Evolutionary conservation across 2,888 invertebrate genomes (phyloP).

Genomic region (Diarsia dahlii): DNA sequence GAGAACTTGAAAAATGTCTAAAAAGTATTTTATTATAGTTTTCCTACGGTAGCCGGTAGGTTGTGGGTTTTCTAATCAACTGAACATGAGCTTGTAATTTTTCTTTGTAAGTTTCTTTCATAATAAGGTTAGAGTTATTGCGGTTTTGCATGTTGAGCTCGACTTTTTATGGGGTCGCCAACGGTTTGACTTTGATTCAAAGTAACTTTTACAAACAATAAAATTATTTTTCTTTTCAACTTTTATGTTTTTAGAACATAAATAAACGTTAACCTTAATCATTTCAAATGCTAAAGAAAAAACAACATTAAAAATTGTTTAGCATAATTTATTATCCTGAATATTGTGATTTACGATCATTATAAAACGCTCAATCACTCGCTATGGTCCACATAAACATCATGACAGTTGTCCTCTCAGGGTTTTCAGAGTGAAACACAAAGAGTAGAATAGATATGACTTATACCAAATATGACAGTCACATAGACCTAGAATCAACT

Average conservation of each 20-base stretch:
- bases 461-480: too few relatives aligned
- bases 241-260: constrained; percentile 24
- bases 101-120: constrained; percentile 78
- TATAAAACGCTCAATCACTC: constrained; percentile 24
- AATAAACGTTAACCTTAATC: constrained; percentile 31
- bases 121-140: constrained; percentile 83
- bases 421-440: background rate
- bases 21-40: constrained; percentile 20
- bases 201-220: constrained; percentile 43
- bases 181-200: constrained; percentile 71
- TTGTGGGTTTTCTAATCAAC: constrained; percentile 71
- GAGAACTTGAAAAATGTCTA: constrained; percentile 10
- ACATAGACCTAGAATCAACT: too few relatives aligned
- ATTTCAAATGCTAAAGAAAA: constrained; percentile 28
- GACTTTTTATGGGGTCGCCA: constrained; percentile 74
- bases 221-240: constrained; percentile 34
- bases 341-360: constrained; percentile 18
- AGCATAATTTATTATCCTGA: constrained; percentile 26
- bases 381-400: background rate
- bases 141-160: constrained; percentile 83
- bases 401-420: background rate
- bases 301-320: constrained; percentile 34
- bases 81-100: constrained; percentile 70
- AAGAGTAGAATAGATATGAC: too few relatives aligned
- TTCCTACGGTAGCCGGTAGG: constrained; percentile 34